Conservation (phyloP, 2,888 invertebrate genomes). For the Noctua comes region DNA sequence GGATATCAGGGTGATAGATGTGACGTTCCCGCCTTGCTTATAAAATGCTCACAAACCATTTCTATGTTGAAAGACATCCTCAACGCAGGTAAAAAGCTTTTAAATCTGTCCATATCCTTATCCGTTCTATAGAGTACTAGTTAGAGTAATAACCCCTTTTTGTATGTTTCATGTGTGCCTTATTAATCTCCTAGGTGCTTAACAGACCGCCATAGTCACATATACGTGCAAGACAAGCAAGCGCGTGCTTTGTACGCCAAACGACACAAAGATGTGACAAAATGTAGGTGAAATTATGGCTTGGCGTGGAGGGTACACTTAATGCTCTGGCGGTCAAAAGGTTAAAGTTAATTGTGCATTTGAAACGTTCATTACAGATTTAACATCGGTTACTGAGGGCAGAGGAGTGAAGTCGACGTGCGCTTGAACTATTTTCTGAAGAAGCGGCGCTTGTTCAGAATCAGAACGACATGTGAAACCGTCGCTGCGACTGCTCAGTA, state of each 20-base stretch:
- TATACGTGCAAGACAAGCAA: too few species aligned
- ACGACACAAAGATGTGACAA: too few species aligned
- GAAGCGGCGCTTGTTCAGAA: background rate
- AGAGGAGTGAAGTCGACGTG: background rate
- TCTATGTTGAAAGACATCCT: background rate
- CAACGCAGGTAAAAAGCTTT: background rate
- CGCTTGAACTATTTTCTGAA: background rate
- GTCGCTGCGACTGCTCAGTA: background rate
- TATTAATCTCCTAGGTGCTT: background rate
- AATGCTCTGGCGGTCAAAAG: too few species aligned
- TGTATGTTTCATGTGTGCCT: too few species aligned
- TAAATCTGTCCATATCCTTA: too few species aligned
- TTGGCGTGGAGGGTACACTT: too few species aligned
- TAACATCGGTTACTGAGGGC: background rate
- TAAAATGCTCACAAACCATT: background rate
- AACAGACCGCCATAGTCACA: too few species aligned
- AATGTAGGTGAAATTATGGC: too few species aligned
- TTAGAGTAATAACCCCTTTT: too few species aligned
- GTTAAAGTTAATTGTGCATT: background rate
- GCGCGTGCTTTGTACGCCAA: too few species aligned
- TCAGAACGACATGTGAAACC: background rate
- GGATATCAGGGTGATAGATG: background rate
- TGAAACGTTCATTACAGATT: background rate
- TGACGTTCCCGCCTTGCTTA: background rate
- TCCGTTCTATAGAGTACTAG: too few species aligned